Base-by-base conservation (phyloP, 2,113 vertebrate species). In the Gobius niger region DNA sequence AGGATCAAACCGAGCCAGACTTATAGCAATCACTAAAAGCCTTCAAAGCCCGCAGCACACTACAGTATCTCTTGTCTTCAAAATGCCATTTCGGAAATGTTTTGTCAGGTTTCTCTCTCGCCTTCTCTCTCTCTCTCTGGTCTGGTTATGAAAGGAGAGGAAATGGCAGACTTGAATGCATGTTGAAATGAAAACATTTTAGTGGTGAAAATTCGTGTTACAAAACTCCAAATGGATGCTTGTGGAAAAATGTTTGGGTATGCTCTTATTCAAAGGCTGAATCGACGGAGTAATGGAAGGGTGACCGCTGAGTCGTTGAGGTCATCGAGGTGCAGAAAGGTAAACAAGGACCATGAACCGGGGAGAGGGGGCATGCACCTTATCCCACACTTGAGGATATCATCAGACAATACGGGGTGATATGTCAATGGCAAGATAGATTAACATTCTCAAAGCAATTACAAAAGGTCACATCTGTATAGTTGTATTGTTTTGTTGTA, bases 1-100 rank as follows among this genome's bases (percentile, higher is more conserved):
- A 78, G 83, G 80, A 90, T 88, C 85, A 83, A 73, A 78, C 18
- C 52, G 52, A 84, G 67, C 62, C 12, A 53, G 60, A 71, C 71
- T 75, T 68, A 72, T 8, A 74, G 77, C 62, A 82, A 74, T 71
- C 65, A 60, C 68, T 34, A 40, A 67, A 65, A 57, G 71, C 69
- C 66, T 82, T 73, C 76, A 72, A 73, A 53, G 68, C 77, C 64
- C 47, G 50, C 59, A 61, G 16, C 54, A 63, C 66, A 40, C 24
- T 59, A 59, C 34, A 44, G 57, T 60, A 64, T 78, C 62, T 75
- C 72, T 68, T 77, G 76, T 65, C 60, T 67, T 68, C 52, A 63
- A 61, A 72, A 78, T 63, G 57, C 65, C 51, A 53, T 73, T n/a
- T 8, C 44, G 74, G 11, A 44, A 65, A 67, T 68, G 41, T 75